Evolutionary conservation across 2,888 invertebrate genomes (phyloP), one percentile per base, ranked within the genome.

Genomic region (Eudasyphora cyanicolor): DNA sequence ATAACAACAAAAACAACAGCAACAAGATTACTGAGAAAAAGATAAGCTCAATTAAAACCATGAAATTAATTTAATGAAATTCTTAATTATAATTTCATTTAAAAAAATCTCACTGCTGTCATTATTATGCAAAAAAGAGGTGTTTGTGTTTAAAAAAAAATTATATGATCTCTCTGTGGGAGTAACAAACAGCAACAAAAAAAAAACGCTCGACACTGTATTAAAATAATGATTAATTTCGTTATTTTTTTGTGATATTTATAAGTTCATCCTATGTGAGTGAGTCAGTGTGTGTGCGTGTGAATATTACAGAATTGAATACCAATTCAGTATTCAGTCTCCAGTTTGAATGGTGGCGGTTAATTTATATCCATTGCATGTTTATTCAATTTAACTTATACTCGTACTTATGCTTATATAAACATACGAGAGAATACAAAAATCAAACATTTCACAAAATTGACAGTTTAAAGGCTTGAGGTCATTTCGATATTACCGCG

Each of bases 401-500:
- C 29, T 49, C 14, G n/a, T n/a, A n/a, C n/a, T n/a, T n/a, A n/a
- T n/a, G n/a, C n/a, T n/a, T n/a, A n/a, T n/a, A n/a, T n/a, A n/a
- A n/a, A n/a, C n/a, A n/a, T n/a, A n/a, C n/a, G n/a, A n/a, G n/a
- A n/a, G n/a, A n/a, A n/a, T n/a, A n/a, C n/a, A n/a, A 76, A 64
- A 79, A 79, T 21, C 29, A 73, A 73, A 73, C 73, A 57, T 75
- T 75, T 78, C 69, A 73, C 45, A 62, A 82, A 83, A 81, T 75
- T 80, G 83, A 77, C 70, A 77, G 64, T 38, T 60, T 77, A 49
- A 83, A 80, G 62, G 80, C 80, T 74, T 69, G 62, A 77, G 83
- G 83, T 83, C 77, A 83, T 78, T 83, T 81, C 57, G 70, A 81
- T 80, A 83, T 67, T 42, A 42, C n/a, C n/a, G n/a, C 67, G 67